Evolutionary conservation across 1,140 invertebrate species (phyloP).

Genomic region (Drosophila orosa): DNA sequence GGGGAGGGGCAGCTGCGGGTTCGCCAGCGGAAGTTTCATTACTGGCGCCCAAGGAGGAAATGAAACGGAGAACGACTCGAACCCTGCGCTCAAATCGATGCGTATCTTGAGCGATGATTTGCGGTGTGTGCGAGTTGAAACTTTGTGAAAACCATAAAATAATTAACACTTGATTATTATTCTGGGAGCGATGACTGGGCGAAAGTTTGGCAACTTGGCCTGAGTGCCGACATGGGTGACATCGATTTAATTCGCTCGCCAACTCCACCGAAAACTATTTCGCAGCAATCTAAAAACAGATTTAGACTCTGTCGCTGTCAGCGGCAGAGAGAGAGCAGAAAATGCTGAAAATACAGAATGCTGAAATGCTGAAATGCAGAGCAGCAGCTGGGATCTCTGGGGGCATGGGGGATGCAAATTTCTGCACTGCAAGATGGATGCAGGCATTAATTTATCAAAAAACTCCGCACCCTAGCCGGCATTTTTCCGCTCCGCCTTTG

Average conservation of each 20-base stretch:
- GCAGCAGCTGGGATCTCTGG: conserved; percentile 16
- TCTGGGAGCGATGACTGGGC: conserved; percentile 62
- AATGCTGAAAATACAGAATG: neutral
- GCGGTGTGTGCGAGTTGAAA: conserved; percentile 74
- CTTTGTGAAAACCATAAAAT: conserved; percentile 83
- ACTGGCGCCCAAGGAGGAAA: conserved; percentile 75
- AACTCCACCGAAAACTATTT: conserved; percentile 56
- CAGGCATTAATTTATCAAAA: conserved; percentile 72
- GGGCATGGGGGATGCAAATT: conserved; percentile 63
- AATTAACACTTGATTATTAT: conserved; percentile 84
- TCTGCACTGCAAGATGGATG: conserved; percentile 69
- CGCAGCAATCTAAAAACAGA: conserved; percentile 71
- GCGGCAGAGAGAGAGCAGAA: conserved; percentile 6
- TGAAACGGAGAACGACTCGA: conserved; percentile 45
- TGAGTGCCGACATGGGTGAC: conserved; percentile 70
- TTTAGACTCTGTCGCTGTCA: conserved; percentile 45
- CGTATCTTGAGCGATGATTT: conserved; percentile 83
- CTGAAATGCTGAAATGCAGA: conserved; percentile 2
- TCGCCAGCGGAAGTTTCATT: conserved; percentile 79
- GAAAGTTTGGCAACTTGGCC: conserved; percentile 49
- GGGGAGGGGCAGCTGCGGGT: conserved; percentile 1
- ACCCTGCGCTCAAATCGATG: conserved; percentile 67
- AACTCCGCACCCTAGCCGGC: conserved; percentile 43
- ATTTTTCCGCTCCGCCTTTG: conserved; percentile 42
- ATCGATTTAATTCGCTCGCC: conserved; percentile 64